Evolutionary conservation across 2,888 invertebrate species (phyloP), one percentile per base, ranked within the genome.

Genomic region (Apocheima hispidaria): DNA sequence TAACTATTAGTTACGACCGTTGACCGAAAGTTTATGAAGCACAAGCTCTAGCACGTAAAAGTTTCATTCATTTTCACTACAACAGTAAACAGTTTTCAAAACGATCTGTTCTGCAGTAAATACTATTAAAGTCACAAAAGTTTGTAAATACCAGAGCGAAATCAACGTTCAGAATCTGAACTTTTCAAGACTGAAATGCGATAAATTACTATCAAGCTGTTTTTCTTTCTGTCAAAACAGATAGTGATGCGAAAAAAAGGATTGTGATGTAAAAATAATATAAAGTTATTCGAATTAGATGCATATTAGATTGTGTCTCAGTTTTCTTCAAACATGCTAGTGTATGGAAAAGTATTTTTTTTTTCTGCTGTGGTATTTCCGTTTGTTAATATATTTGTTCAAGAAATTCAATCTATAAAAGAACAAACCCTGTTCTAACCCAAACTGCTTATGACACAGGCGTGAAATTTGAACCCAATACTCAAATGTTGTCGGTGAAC

Each of bases 101-200:
- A 57, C 63, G 40, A 38, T 56, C 51, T 49, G 48, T 54, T 41
- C 18, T 48, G 28, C 57, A 52, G 55, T 71, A 72, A 70, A 72
- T 67, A 67, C 63, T 58, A 65, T 72, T 62, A 70, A 67, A 65
- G 61, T 70, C 70, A 55, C 58, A 54, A 9, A 40, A 40, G 51
- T 63, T 60, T 55, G 61, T 63, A 72, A 72, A 72, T 61, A 72
- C 35, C 51, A 41, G 49, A 53, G 63, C 65, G 66, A 68, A 72
- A 63, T 53, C 46, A 56, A 62, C 54, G 46, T 55, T 68, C 64
- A 51, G 49, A 64, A 62, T 59, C 51, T 49, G 20, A 33, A 55
- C 67, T 57, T 46, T 63, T 40, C 35, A 50, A 60, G 57, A 66
- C 55, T 51, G 51, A 30, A 21, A 44, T 38, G 23, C 46, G 23